Conservation (phyloP, 1,140 invertebrate genomes). For the Oscheius sp. region DNA sequence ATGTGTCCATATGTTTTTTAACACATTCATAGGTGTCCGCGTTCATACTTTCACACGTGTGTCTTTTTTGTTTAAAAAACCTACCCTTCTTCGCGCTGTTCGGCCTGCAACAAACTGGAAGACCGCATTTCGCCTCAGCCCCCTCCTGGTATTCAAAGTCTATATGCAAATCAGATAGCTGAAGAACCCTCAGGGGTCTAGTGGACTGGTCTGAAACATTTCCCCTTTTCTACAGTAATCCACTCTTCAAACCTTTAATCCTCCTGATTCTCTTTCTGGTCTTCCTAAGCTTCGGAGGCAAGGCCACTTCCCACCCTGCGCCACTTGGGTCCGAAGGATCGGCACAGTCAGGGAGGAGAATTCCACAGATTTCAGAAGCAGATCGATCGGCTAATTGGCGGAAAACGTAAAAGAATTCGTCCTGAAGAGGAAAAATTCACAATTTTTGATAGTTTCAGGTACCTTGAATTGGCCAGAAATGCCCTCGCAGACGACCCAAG, state of each 20-base stretch:
- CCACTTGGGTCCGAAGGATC: conserved; percentile 27
- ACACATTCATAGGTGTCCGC: background rate
- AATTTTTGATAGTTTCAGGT: background rate
- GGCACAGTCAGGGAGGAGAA: conserved; percentile 31
- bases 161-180: conserved; percentile 65
- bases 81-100: background rate
- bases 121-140: conserved; percentile 61
- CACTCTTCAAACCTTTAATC: background rate
- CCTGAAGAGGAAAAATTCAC: conserved; percentile 22
- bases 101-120: conserved; percentile 64
- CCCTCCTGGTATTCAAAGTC: conserved; percentile 62
- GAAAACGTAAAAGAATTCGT: conserved; percentile 43
- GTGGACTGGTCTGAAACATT: background rate
- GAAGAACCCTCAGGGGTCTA: conserved; percentile 60
- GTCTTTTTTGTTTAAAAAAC: background rate
- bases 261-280: background rate
- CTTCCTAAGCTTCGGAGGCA: conserved; percentile 31
- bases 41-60: background rate
- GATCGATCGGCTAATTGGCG: conserved; percentile 23
- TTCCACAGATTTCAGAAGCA: conserved; percentile 33
- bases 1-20: background rate
- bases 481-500: conserved; percentile 34
- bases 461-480: conserved; percentile 38
- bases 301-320: conserved; percentile 19
- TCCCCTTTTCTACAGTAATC: background rate